Conservation (phyloP, 2,113 vertebrate genomes). For the Eurystomus gularis region DNA sequence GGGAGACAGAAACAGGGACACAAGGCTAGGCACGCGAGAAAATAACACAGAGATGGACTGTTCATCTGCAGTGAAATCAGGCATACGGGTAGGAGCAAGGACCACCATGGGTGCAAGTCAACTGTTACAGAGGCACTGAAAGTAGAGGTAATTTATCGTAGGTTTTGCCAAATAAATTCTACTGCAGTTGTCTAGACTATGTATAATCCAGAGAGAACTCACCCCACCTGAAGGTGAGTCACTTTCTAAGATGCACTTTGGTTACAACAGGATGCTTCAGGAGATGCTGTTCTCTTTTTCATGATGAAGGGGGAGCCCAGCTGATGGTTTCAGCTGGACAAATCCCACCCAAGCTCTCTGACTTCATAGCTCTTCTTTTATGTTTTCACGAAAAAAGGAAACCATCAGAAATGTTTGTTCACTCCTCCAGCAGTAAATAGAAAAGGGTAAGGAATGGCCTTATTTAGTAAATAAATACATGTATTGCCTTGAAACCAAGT, state of each 20-base stretch:
- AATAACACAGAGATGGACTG: rapidly evolving
- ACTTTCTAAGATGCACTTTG: background rate
- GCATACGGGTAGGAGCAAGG: background rate
- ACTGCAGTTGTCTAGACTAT: background rate
- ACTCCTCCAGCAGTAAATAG: background rate
- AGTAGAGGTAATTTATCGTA: background rate
- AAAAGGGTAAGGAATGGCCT: background rate
- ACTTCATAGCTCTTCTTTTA: background rate
- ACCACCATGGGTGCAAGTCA: rapidly evolving
- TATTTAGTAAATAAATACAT: background rate
- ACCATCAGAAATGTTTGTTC: background rate
- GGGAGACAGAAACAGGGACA: background rate
- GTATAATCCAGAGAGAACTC: background rate
- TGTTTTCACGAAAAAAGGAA: background rate
- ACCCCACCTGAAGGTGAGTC: background rate
- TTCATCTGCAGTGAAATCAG: background rate
- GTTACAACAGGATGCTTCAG: background rate
- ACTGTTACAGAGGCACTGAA: background rate
- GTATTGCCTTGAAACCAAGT: background rate
- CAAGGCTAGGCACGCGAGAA: background rate
- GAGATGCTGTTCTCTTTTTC: background rate
- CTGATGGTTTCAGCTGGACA: background rate
- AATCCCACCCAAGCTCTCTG: background rate
- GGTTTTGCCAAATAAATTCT: background rate
- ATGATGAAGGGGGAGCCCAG: background rate